Base-by-base conservation (phyloP, 2,113 vertebrate genomes). In the Eptesicus fuscus region DNA sequence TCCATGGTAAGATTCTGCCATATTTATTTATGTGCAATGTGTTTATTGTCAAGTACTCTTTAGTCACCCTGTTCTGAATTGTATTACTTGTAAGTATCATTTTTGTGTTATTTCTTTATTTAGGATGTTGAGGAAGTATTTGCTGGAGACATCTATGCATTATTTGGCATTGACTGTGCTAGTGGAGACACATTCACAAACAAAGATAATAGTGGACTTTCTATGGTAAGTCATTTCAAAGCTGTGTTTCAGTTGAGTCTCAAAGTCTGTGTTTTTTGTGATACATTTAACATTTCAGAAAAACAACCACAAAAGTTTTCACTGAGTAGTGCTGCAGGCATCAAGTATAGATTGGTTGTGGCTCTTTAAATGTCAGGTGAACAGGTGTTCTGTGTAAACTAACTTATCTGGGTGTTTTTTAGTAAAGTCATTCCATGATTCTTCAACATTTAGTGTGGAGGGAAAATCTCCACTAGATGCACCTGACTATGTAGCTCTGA, bases 91-190 rank as follows among this genome's bases (percentile, higher is more conserved):
- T 93, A 77, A 83, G 0, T 3, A 85, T 47, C 22, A 28, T 13
- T 51, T 61, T 1, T 49, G 71, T 10, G 7, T 69, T 94, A 9
- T 32, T 88, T 90, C 63, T 37, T 96, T 63, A 9, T 83, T 8
- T 85, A 99, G 99, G 99, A 99, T 96, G 99, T 99, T 0, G 99
- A 98, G 4, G 99, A 99, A 87, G 99, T 98, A 51, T 99, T 99
- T 83, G 98, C 99, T 0, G 99, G 99, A 56, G 99, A 99, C 88
- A 99, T 99, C 95, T 99, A 99, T 96, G 99, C 99, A 0, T 96
- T 99, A 84, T 99, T 99, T 96, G 99, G 99, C 89, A 99, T 99
- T 0, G 99, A 99, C 96, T 99, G 99, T 97, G 99, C 99, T 16
- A 99, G 99, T 0, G 99, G 99, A 95, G 99, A 99, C 96, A 99